phyloP scores from a whole-genome alignment of 2,888 invertebrate species.

The Alviniconcha strummeri region DNA sequence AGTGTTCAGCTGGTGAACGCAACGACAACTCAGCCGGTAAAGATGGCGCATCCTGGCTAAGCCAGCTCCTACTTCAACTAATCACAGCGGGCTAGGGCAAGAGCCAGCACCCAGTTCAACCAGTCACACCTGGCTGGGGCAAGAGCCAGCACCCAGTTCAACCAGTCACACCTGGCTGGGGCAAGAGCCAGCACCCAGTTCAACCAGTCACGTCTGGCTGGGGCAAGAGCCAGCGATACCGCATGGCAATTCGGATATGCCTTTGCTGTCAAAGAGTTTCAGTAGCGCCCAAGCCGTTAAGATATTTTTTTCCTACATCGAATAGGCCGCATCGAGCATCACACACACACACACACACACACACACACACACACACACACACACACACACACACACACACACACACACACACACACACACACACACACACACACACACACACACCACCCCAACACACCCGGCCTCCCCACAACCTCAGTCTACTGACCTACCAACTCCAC shows the following conservation, averaged over 20 bases:
- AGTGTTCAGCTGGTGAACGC: too few relatives aligned
- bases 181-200: neutral
- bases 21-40: too few relatives aligned
- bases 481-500: neutral
- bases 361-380: neutral
- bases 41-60: too few relatives aligned
- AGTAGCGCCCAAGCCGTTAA: neutral
- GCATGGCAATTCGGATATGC: too few relatives aligned
- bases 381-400: neutral
- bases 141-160: neutral
- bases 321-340: neutral
- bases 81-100: too few relatives aligned
- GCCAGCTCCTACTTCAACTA: too few relatives aligned
- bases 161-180: neutral
- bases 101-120: too few relatives aligned
- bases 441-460: conserved; percentile 3
- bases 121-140: neutral
- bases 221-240: neutral
- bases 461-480: neutral
- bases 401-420: conserved; percentile 9
- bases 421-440: conserved; percentile 1
- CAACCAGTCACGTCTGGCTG: neutral
- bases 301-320: neutral
- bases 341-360: neutral
- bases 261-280: neutral